These are phyloP conservation scores for Embiotoca jacksoni DNA, from an alignment of 2,113 vertebrate species.

Conservation along the genomic window DNA sequence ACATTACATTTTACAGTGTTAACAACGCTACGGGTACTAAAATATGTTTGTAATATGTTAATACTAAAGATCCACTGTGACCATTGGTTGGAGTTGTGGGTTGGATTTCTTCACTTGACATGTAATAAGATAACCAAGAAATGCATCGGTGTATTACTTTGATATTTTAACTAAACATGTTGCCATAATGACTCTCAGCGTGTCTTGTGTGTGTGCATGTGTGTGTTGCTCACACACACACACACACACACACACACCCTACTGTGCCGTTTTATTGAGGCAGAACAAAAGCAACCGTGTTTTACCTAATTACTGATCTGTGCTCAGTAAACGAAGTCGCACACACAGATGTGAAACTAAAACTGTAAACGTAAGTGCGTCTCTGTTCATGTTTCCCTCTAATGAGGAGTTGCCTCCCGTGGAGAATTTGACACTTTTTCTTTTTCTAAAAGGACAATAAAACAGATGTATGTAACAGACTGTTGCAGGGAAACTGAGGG, in stretches of 20 bases:
- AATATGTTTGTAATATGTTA: no score
- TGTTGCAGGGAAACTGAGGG: not conserved
- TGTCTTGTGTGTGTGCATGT: not conserved
- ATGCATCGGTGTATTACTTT: not conserved
- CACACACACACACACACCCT: not conserved
- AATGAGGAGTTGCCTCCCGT: slow-evolving; percentile 48
- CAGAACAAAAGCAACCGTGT: slow-evolving; percentile 11
- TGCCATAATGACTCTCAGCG: not conserved
- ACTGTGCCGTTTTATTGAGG: slow-evolving; percentile 51
- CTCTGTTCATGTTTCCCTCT: slow-evolving; percentile 15
- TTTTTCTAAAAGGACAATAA: not conserved
- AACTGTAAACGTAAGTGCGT: slow-evolving; percentile 24
- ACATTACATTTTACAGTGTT: no score
- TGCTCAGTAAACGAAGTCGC: slow-evolving; percentile 37
- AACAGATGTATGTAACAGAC: slow-evolving; percentile 14
- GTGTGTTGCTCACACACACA: not conserved
- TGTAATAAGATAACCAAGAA: not conserved
- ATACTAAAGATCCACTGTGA: no score
- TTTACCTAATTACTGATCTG: slow-evolving; percentile 54
- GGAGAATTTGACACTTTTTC: slow-evolving; percentile 23
- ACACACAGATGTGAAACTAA: slow-evolving; percentile 19
- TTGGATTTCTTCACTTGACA: not conserved
- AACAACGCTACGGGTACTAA: no score
- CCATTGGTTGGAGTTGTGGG: no score
- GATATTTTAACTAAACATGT: not conserved